Evolutionary conservation across 1,140 invertebrate genomes (phyloP), one percentile per base, ranked within the genome.

Genomic region (Littorina saxatilis): DNA sequence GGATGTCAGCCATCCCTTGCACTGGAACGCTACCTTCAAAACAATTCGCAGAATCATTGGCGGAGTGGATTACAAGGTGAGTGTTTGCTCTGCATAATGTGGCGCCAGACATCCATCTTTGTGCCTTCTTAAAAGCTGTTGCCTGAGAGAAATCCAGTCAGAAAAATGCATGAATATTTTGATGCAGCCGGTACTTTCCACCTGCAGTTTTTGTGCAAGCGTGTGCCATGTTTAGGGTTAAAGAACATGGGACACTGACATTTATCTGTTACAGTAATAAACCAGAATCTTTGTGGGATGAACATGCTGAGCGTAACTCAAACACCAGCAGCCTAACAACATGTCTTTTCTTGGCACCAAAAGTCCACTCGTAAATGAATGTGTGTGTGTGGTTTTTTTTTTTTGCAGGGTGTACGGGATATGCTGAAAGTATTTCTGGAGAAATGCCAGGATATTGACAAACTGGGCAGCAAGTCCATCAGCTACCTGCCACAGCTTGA

Each of bases 11-110:
- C 95, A 96, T 90, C 94, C 95, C 87, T 95, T 96, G 81, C 97
- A 96, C 93, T 98, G 97, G 98, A 95, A 96, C 20, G 93, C 72
- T 90, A 96, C 95, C 90, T 99, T 99, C 92, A 94, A 95, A 80
- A 93, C 99, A 4, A 96, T 99, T 61, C 94, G 95, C 85, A 95
- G 95, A 88, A 96, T 98, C 80, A 96, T 99, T 89, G 95, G 95
- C 52, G 95, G 96, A 81, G 98, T 99, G 17, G 97, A 98, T 91
- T 99, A 99, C 90, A 99, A 99, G 93, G 97, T 91, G 70, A 47
- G 74, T 39, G 27, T 15, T 5, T 32, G 7, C 47, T 50, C 47
- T 50, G 47, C 9, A 11, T 20, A n/a, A n/a, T n/a, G n/a, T n/a
- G n/a, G n/a, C n/a, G n/a, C n/a, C n/a, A n/a, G n/a, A n/a, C n/a